Conservation (phyloP, 2,888 invertebrate species). For the Leptinotarsa tumamoca region DNA sequence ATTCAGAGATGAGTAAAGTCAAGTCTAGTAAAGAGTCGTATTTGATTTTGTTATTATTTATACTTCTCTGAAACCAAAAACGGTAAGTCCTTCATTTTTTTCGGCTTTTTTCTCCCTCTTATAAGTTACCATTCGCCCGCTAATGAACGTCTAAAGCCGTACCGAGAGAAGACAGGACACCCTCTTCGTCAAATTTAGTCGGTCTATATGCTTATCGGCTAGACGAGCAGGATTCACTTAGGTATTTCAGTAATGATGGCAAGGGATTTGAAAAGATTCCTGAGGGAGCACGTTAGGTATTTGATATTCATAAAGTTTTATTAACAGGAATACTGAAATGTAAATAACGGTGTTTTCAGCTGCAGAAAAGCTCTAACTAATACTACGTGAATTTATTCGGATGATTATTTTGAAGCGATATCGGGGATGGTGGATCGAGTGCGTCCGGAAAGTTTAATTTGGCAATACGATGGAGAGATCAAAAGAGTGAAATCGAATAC, state of each 20-base stretch:
- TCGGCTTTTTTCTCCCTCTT: neutral
- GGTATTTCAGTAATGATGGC: slow-evolving; percentile 42
- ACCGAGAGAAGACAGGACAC: slow-evolving; percentile 16
- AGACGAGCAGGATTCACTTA: slow-evolving; percentile 39
- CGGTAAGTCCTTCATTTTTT: neutral
- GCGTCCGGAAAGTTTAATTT: slow-evolving; percentile 3
- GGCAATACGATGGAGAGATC: neutral
- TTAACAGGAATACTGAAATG: slow-evolving; percentile 38
- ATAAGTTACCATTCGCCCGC: slow-evolving; percentile 12
- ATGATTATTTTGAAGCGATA: slow-evolving; percentile 8
- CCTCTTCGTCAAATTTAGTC: slow-evolving; percentile 34
- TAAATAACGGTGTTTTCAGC: slow-evolving; percentile 30
- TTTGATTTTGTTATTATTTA: no score
- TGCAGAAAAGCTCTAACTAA: neutral
- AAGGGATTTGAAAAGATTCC: slow-evolving; percentile 42
- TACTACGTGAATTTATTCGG: slow-evolving; percentile 13
- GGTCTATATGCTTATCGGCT: slow-evolving; percentile 41
- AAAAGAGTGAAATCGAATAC: neutral
- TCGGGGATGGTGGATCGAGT: slow-evolving; percentile 6
- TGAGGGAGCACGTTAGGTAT: slow-evolving; percentile 36
- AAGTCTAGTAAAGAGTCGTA: no score
- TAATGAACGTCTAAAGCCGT: slow-evolving; percentile 29
- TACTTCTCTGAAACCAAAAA: no score
- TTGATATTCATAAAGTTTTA: slow-evolving; percentile 45
- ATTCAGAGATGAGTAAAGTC: no score